Evolutionary conservation across 2,888 invertebrate genomes (phyloP).

Genomic region (Ctenicera cuprea): DNA sequence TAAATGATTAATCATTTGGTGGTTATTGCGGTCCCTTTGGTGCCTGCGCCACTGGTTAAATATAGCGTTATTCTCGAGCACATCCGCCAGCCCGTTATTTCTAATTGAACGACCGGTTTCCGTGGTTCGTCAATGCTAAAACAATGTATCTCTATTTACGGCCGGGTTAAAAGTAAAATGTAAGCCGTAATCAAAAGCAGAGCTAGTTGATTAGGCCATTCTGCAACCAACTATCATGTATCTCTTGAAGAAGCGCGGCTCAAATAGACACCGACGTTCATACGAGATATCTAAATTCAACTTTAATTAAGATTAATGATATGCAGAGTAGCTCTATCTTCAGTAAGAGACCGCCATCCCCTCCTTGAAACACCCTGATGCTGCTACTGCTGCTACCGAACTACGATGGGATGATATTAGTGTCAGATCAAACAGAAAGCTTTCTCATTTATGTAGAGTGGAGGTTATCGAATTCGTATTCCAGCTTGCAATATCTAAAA

Average conservation of each 20-base stretch:
- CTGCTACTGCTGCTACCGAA: constrained; percentile 34
- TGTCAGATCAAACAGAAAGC: constrained; percentile 34
- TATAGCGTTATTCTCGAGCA: too few relatives aligned
- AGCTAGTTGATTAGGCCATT: constrained; percentile 53
- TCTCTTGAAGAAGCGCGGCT: constrained; percentile 64
- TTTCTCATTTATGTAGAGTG: constrained; percentile 13
- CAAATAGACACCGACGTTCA: constrained; percentile 70
- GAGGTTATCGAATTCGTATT: constrained; percentile 17
- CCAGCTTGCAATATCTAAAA: neutral
- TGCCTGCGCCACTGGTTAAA: too few relatives aligned
- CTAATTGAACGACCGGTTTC: too few relatives aligned
- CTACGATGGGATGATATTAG: constrained; percentile 41
- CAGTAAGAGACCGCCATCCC: constrained; percentile 68
- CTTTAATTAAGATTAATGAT: constrained; percentile 73
- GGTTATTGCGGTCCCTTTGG: too few relatives aligned
- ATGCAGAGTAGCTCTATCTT: constrained; percentile 72
- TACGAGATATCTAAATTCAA: constrained; percentile 70
- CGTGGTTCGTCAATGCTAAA: too few relatives aligned
- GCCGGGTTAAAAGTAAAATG: neutral
- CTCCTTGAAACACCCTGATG: constrained; percentile 47
- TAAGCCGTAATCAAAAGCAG: neutral
- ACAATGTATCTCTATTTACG: too few relatives aligned
- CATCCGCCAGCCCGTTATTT: too few relatives aligned
- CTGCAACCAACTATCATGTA: constrained; percentile 59
- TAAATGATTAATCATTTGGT: too few relatives aligned